Conservation (phyloP, 2,888 invertebrate species). For the Lagria hirta region DNA sequence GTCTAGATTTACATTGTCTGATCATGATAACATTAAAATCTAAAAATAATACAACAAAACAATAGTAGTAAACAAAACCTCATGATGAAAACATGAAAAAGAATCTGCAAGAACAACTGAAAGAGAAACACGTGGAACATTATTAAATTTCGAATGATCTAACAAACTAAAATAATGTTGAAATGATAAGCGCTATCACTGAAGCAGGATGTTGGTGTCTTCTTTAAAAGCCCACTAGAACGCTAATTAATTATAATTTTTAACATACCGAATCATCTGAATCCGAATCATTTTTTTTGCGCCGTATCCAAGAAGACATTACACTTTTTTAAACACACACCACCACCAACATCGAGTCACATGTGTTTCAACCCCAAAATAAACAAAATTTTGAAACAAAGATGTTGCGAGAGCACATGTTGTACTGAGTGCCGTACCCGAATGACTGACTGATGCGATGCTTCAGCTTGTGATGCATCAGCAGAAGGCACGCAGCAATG, state of each 20-base stretch:
- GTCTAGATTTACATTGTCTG: too few species aligned
- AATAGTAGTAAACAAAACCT: too few species aligned
- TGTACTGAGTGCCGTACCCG: slow-evolving; percentile 31
- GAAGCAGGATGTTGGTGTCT: not conserved
- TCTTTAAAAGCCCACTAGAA: not conserved
- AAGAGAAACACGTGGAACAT: too few species aligned
- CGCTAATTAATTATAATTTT: slow-evolving; percentile 2
- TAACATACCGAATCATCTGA: slow-evolving; percentile 49
- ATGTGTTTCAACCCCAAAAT: slow-evolving; percentile 20
- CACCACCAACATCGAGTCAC: slow-evolving; percentile 27
- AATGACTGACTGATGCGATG: too few species aligned
- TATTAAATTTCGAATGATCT: too few species aligned
- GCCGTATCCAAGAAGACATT: slow-evolving; percentile 47
- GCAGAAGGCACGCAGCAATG: slow-evolving; percentile 27
- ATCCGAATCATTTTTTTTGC: slow-evolving; percentile 31
- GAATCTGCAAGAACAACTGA: too few species aligned
- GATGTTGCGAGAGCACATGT: slow-evolving; percentile 24
- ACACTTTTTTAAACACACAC: slow-evolving; percentile 29
- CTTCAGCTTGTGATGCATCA: too few species aligned
- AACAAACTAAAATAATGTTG: too few species aligned
- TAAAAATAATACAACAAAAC: too few species aligned
- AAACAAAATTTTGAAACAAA: slow-evolving; percentile 3
- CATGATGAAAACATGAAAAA: too few species aligned
- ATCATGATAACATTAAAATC: too few species aligned
- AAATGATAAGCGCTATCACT: slow-evolving; percentile 1